Evolutionary conservation across 2,888 invertebrate genomes (phyloP), one percentile per base, ranked within the genome.

Genomic region (Nasonia oneida): DNA sequence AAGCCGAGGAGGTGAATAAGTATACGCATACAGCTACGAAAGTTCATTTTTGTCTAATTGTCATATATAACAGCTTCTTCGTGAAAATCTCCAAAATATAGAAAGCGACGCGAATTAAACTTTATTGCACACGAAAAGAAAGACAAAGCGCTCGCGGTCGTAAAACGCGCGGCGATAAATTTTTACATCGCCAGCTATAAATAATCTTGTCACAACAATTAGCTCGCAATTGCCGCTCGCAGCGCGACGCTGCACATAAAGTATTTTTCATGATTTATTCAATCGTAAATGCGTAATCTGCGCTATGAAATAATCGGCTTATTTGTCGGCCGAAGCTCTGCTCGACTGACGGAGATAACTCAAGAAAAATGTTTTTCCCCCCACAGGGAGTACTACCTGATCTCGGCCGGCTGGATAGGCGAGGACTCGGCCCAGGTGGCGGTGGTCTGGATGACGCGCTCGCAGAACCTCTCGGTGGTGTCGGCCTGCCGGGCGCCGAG

Each of bases 401-500:
- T 98, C 93, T 97, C 97, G 90, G 98, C 98, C 87, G 96, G 97
- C 88, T 99, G 98, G 98, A 96, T 98, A 90, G 96, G 97, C 90
- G 95, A 96, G 91, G 95, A 95, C 90, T 96, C 97, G 93, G 95
- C 95, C 87, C 96, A 97, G 92, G 95, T 98, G 88, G 96, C 97
- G 79, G 97, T 97, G 78, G 97, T 98, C 84, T 99, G 98, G 97
- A 97, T 98, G 96, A 98, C 98, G 93, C 95, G 99, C 90, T 96
- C 97, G 73, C 99, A 99, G 94, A 99, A 99, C 94, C 95, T 97
- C 89, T 97, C 98, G 90, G 95, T 98, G 87, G 96, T 98, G 90
- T 97, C 98, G 88, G 96, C 97, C 88, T 99, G 99, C 93, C 95
- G 96, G 87, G 96, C 96, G 73, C 96, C 97, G 10, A 96, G 96